Base-by-base conservation (phyloP, 2,888 invertebrate genomes). In the Drosophila parthenogenetica region DNA sequence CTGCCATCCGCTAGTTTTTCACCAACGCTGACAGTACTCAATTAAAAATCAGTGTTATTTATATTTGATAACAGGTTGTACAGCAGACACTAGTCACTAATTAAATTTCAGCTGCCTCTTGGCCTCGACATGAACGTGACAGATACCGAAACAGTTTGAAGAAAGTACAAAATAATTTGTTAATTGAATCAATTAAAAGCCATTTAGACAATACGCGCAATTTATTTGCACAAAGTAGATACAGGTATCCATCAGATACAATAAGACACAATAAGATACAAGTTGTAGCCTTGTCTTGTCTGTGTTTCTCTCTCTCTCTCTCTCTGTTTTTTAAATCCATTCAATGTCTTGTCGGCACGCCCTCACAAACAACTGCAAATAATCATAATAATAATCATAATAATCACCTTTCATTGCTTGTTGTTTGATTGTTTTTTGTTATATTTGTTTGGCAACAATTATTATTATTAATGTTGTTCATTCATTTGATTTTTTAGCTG, bases 321-420 rank as follows among this genome's bases (percentile, higher is more conserved):
- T 54, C 29, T 45, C 2, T 40, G 3, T 55, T 55, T 42, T 54
- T 68, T 62, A 65, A 80, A 69, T 67, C 72, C 67, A 79, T 37
- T 69, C 73, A 83, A 83, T 87, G 85, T 61, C 85, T 85, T 89
- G 73, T 89, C 85, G 84, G 68, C 84, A 85, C 84, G 87, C 84
- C 84, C 89, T 87, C 78, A 51, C 54, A 57, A 40, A 35, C 35
- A 13, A 35, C 35, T 35, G 4, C 11, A 19, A 40, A 77, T 42
- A 50, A 58, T 32, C 35, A 51, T 39, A 35, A 19, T 8, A 17
- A 49, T 62, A 17, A 46, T 29, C 46, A 37, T 54, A 53, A 72
- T 69, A 72, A 80, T 60, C 75, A 75, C 73, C 75, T 73, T 87
- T 46, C 68, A 63, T 69, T 64, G 60, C 2, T 53, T 50, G 35